These are phyloP conservation scores for Mesoligia furuncula DNA, from an alignment of 2,888 invertebrate genomes.

Conservation along the genomic window DNA sequence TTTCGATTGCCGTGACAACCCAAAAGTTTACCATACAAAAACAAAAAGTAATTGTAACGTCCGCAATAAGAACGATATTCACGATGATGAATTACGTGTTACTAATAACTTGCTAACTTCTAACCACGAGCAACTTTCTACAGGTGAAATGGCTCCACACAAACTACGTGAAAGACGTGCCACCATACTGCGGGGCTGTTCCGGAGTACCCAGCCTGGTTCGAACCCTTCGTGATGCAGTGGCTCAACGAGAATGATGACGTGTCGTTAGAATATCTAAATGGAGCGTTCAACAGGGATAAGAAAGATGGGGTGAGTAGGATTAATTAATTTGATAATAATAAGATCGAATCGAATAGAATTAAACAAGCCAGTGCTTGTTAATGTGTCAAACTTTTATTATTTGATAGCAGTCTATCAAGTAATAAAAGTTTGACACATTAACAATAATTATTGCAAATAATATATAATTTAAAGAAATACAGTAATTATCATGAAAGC, in stretches of 20 bases:
- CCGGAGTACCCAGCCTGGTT: slow-evolving; percentile 99
- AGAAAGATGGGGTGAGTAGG: slow-evolving; percentile 96
- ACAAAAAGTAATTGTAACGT: not conserved
- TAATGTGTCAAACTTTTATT: no score
- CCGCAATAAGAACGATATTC: not conserved
- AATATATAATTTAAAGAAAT: not conserved
- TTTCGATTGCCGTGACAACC: not conserved
- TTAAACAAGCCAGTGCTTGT: not conserved
- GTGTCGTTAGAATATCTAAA: slow-evolving; percentile 99
- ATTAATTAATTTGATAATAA: not conserved
- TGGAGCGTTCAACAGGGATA: slow-evolving; percentile 99
- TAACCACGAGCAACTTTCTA: not conserved
- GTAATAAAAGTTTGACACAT: not conserved
- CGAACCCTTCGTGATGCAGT: slow-evolving; percentile 99
- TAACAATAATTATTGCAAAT: not conserved
- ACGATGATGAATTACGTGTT: no score
- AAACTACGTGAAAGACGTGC: slow-evolving; percentile 99
- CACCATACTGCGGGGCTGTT: slow-evolving; percentile 98
- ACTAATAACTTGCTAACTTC: no score
- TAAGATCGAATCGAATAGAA: not conserved
- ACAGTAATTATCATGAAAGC: not conserved
- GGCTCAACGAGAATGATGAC: slow-evolving; percentile 99
- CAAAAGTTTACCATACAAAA: not conserved
- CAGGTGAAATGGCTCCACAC: slow-evolving; percentile 99
- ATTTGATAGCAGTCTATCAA: no score